Evolutionary conservation across 2,888 invertebrate genomes (phyloP).

Genomic region (Pristionchus entomophagus): DNA sequence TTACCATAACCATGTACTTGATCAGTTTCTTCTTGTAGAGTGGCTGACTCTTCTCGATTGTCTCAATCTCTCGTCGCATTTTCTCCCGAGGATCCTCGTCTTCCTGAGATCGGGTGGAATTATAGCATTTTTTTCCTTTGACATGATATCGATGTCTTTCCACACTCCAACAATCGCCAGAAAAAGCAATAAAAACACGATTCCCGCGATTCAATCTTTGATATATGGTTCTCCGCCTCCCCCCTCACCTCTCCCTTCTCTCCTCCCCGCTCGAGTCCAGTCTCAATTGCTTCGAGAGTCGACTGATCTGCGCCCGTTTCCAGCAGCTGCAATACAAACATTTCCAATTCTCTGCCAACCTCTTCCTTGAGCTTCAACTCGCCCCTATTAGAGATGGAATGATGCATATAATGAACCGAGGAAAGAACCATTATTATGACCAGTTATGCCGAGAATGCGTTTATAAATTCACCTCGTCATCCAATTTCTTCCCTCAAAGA

Average conservation of each 20-base stretch:
- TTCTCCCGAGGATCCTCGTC: neutral
- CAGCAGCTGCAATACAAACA: neutral
- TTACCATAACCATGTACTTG: neutral
- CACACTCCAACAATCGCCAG: neutral
- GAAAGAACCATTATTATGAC: no score
- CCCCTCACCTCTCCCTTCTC: neutral
- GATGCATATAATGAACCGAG: no score
- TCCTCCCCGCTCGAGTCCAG: neutral
- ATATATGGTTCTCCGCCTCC: no score
- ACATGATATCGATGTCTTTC: neutral
- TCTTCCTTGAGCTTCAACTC: neutral
- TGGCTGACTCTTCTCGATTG: neutral
- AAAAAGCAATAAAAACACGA: neutral
- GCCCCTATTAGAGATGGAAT: neutral
- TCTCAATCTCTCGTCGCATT: neutral
- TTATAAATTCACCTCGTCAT: no score
- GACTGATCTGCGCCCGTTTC: neutral
- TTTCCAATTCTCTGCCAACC: no score
- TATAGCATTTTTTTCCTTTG: neutral
- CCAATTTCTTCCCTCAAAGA: no score
- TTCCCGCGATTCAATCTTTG: no score
- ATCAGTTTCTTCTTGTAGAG: constrained; percentile 20
- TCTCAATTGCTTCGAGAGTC: neutral
- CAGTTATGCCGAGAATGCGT: no score
- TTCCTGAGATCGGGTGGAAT: neutral